Percentiles rank a stretch among this genome's conserved stretches.
Conservation (phyloP, 2,888 invertebrate genomes). For the Drosophila histrio region DNA sequence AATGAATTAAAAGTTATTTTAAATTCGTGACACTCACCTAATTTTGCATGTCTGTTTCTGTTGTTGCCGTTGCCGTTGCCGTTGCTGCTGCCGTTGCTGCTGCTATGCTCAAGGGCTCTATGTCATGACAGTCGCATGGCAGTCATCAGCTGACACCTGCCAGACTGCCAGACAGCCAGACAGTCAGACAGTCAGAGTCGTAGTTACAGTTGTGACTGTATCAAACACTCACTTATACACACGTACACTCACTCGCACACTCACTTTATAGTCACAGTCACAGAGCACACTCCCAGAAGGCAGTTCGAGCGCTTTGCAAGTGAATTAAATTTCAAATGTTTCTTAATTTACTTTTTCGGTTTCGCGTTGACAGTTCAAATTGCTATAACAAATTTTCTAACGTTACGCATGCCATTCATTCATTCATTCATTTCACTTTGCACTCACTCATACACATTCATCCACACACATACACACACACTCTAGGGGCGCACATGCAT, state of each 20-base stretch:
- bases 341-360: conserved; percentile 80
- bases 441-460: conserved; percentile 22
- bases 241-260: conserved; percentile 5
- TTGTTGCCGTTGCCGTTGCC: conserved; percentile 7
- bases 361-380: conserved; percentile 78
- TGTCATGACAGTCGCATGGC: conserved; percentile 53
- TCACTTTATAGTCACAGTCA: conserved; percentile 20
- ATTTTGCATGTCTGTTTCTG: conserved; percentile 64
- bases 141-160: conserved; percentile 68
- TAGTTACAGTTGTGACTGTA: conserved; percentile 55
- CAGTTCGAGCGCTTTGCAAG: conserved; percentile 51
- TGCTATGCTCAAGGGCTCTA: conserved; percentile 61
- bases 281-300: conserved; percentile 29
- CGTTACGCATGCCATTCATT: conserved; percentile 75
- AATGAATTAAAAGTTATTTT: conserved; percentile 81
- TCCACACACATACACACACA: conserved; percentile 12
- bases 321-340: conserved; percentile 79
- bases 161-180: conserved; percentile 48
- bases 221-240: conserved; percentile 9
- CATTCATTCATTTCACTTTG: conserved; percentile 57
- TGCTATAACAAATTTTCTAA: conserved; percentile 78
- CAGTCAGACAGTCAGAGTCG: conserved; percentile 11
- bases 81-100: conserved; percentile 17
- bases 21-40: conserved; percentile 81
- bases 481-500: conserved; percentile 62